Evolutionary conservation across 2,888 invertebrate species (phyloP), one percentile per base, ranked within the genome.

Genomic region (Rutpela maculata): DNA sequence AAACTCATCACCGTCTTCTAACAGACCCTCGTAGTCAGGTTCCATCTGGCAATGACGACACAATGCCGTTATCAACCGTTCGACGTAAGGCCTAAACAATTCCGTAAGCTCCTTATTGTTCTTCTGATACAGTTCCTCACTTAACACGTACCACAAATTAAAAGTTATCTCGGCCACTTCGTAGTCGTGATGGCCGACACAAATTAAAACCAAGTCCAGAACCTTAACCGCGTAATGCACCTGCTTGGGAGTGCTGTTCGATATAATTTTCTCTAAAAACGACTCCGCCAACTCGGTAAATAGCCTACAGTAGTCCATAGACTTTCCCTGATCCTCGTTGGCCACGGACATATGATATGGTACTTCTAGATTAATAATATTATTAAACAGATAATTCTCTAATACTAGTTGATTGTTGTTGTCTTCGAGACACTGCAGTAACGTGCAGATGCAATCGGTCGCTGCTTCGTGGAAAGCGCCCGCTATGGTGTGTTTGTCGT

Each of bases 171-270:
- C 94, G 43, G 94, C 94, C 75, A 86, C 86, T 93, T 99, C 98
- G 91, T 98, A 99, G 89, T 99, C 98, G 90, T 98, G 98, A 91
- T 99, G 98, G 0, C 98, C 98, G 11, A 98, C 96, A 90, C 99
- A 98, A 55, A 95, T 94, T 65, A 99, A 91, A 11, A 98, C 95
- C 82, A 98, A 91, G 88, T 99, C 98, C 78, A 99, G 91, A 3
- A 96, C 94, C 88, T 95, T 94, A 80, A 98, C 91, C 0, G 95
- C 94, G 90, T 95, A 96, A 89, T 96, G 95, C 78, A 83, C 82
- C 81, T 92, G 92, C 59, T 91, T 91, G 12, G 92, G 91, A 60
- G 91, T 91, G 74, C 93, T 93, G 57, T 92, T 91, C 67, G 90
- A 89, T 10, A 98, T 92, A 85, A 99, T 96, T 86, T 95, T 95